A percentile compares a stretch with the other conserved stretches of the same genome.
Evolutionary conservation across 2,888 invertebrate species (phyloP).

Genomic region (Lepidonotus clava): DNA sequence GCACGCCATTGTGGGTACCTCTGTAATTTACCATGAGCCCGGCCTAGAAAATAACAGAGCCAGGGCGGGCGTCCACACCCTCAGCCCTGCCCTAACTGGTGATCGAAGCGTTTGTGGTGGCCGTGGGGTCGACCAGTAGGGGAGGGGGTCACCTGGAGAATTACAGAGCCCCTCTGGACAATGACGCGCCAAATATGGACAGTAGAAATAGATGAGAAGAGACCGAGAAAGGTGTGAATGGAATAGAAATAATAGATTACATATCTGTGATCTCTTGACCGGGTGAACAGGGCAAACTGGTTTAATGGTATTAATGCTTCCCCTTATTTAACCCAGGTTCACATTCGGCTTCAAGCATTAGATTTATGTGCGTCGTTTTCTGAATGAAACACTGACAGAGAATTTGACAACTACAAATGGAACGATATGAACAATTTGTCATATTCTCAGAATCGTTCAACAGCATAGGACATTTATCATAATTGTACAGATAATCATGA

Average conservation of each 20-base stretch:
- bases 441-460: no score
- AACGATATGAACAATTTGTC: no score
- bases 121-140: neutral
- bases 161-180: neutral
- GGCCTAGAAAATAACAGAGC: conserved; percentile 30
- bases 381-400: no score
- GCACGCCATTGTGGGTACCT: conserved; percentile 5
- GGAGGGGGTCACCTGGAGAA: conserved; percentile 18
- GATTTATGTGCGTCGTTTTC: no score
- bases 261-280: conserved; percentile 9
- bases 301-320: conserved; percentile 13
- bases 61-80: neutral
- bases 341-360: neutral
- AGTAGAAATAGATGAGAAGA: neutral
- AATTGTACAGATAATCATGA: no score
- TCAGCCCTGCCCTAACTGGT: neutral
- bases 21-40: neutral
- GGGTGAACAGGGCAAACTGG: neutral
- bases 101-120: neutral
- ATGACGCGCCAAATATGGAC: conserved; percentile 9
- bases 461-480: no score
- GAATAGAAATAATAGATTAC: conserved; percentile 14
- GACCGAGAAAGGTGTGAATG: conserved; percentile 14
- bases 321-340: neutral
- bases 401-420: no score